These are phyloP conservation scores for Scaptomyza reducta DNA, from an alignment of 2,888 invertebrate species.

Conservation along the genomic window DNA sequence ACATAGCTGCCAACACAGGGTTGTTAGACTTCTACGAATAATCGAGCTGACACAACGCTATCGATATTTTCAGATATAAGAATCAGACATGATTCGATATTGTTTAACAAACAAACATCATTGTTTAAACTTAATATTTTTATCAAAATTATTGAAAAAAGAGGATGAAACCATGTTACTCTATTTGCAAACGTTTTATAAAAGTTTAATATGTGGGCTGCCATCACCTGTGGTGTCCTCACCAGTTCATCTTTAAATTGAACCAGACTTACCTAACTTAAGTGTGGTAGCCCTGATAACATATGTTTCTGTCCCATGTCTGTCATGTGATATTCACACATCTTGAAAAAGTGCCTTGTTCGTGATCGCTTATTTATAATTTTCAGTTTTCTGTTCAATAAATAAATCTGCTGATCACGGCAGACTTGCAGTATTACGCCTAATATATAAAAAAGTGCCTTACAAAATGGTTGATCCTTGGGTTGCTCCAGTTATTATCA, in stretches of 20 bases:
- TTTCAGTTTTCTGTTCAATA: slow-evolving; percentile 30
- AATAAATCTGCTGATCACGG: slow-evolving; percentile 39
- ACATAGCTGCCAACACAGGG: slow-evolving; percentile 35
- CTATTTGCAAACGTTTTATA: neutral
- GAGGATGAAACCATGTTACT: too few species aligned
- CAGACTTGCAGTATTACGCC: slow-evolving; percentile 55
- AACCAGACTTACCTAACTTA: slow-evolving; percentile 5
- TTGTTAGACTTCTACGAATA: slow-evolving; percentile 21
- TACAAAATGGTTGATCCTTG: slow-evolving; percentile 79
- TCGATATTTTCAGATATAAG: slow-evolving; percentile 25
- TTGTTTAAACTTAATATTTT: neutral
- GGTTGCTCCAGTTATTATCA: slow-evolving; percentile 78
- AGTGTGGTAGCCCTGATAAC: slow-evolving; percentile 31
- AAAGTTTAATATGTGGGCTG: neutral
- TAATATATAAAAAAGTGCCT: slow-evolving; percentile 22
- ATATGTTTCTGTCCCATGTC: slow-evolving; percentile 66
- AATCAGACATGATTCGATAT: neutral
- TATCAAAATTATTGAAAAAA: neutral
- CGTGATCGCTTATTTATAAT: slow-evolving; percentile 57
- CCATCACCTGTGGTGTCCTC: neutral
- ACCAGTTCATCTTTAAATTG: slow-evolving; percentile 5
- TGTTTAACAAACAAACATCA: neutral
- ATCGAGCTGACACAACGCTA: slow-evolving; percentile 4
- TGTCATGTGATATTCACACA: slow-evolving; percentile 72
- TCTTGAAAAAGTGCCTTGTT: slow-evolving; percentile 62